Percentiles rank a stretch among this genome's conserved stretches.
Evolutionary conservation across 2,888 invertebrate genomes (phyloP).

Genomic region (Drosophila neonasuta): DNA sequence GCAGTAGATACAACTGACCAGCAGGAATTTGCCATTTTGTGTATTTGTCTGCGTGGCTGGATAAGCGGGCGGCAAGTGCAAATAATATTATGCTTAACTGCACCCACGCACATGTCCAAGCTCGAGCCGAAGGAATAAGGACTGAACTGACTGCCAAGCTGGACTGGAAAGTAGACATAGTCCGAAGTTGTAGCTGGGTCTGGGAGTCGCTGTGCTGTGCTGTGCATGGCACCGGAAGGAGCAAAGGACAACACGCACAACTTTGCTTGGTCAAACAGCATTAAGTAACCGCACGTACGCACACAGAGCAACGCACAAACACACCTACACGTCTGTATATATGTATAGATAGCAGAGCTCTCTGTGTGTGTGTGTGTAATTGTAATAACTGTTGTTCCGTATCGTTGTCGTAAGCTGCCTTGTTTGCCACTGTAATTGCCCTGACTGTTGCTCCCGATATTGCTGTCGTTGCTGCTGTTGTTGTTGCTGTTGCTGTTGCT

Average conservation of each 20-base stretch:
- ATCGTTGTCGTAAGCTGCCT: constrained; percentile 54
- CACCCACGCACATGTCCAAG: constrained; percentile 53
- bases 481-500: background rate
- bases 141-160: background rate
- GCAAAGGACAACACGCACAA: constrained; percentile 63
- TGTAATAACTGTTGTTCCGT: constrained; percentile 69
- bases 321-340: background rate
- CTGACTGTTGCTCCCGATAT: constrained; percentile 40
- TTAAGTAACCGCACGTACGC: constrained; percentile 72
- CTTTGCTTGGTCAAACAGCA: constrained; percentile 64
- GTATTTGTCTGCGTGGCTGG: constrained; percentile 36
- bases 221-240: constrained; percentile 47
- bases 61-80: constrained; percentile 67
- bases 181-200: background rate
- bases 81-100: constrained; percentile 76
- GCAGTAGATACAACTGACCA: constrained; percentile 48
- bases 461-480: background rate
- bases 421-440: constrained; percentile 72
- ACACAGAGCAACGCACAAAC: constrained; percentile 35
- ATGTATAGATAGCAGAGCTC: background rate
- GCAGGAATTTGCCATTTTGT: constrained; percentile 41
- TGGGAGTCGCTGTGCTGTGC: constrained; percentile 15
- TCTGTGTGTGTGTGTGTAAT: constrained; percentile 45
- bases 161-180: background rate
- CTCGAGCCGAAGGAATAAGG: constrained; percentile 8